Percentiles rank a stretch among this genome's conserved stretches.
Evolutionary conservation across 1,140 invertebrate genomes (phyloP).

Genomic region (Bemisia tabaci): DNA sequence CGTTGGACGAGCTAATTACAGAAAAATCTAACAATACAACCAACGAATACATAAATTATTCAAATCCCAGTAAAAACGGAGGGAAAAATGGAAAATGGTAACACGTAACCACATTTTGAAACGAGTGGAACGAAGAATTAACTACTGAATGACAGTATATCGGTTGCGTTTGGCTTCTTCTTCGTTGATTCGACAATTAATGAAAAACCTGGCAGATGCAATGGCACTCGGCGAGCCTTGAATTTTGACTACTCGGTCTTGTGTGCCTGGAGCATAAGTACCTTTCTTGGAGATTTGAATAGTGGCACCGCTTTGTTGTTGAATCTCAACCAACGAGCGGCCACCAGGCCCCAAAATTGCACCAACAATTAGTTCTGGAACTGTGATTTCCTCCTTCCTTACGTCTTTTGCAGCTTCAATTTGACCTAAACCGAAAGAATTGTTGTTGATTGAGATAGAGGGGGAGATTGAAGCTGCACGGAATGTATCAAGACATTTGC

Average conservation of each 20-base stretch:
- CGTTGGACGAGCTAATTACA: background rate
- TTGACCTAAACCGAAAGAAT: constrained; percentile 45
- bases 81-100: background rate
- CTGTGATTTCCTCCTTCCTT: constrained; percentile 67
- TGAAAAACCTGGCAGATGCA: constrained; percentile 79
- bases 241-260: constrained; percentile 93
- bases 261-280: constrained; percentile 87
- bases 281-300: constrained; percentile 99
- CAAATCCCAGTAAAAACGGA: background rate
- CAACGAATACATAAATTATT: background rate
- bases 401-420: constrained; percentile 5
- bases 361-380: constrained; percentile 88
- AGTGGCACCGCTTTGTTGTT: constrained; percentile 88
- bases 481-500: constrained; percentile 52
- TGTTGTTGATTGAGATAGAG: constrained; percentile 57
- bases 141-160: background rate
- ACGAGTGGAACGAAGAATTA: background rate
- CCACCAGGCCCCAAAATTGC: constrained; percentile 90
- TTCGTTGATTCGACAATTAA: constrained; percentile 88
- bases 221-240: constrained; percentile 76
- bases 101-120: background rate
- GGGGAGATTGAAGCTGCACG: constrained; percentile 47
- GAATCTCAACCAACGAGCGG: constrained; percentile 89
- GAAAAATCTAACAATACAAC: background rate
- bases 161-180: constrained; percentile 72